These are phyloP conservation scores for Melipona quadrifasciata DNA, from an alignment of 1,140 invertebrate genomes.

Conservation along the genomic window DNA sequence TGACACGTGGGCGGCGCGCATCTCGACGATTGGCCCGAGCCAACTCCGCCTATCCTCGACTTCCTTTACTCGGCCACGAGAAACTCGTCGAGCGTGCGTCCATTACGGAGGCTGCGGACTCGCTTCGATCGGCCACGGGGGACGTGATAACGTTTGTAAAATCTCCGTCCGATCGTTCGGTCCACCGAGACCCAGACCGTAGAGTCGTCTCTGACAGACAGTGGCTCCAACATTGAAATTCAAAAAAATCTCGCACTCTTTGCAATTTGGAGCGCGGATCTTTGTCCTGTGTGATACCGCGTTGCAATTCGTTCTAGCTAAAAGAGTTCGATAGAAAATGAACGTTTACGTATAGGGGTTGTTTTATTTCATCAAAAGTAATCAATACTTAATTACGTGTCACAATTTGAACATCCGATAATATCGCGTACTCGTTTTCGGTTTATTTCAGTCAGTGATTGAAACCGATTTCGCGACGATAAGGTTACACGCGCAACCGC, in stretches of 20 bases:
- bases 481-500: not conserved
- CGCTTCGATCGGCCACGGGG: not conserved
- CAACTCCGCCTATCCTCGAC: slow-evolving; percentile 79
- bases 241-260: not conserved
- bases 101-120: slow-evolving; percentile 56
- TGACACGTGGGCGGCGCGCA: slow-evolving; percentile 77
- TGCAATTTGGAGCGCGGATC: too few species aligned
- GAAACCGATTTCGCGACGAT: not conserved
- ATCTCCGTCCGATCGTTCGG: too few species aligned
- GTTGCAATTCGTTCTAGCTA: too few species aligned
- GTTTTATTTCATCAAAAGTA: not conserved
- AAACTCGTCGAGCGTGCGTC: slow-evolving; percentile 35
- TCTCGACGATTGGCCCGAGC: slow-evolving; percentile 76
- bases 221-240: not conserved
- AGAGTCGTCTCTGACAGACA: not conserved
- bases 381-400: too few species aligned
- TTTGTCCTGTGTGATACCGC: too few species aligned
- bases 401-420: too few species aligned
- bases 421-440: too few species aligned
- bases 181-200: too few species aligned
- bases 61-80: slow-evolving; percentile 67
- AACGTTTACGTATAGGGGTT: not conserved
- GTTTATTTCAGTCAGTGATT: not conserved
- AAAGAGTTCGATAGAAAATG: too few species aligned
- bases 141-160: too few species aligned